Conservation (phyloP, 2,797 vertebrate genomes). For the Chromobotia macracanthus region DNA sequence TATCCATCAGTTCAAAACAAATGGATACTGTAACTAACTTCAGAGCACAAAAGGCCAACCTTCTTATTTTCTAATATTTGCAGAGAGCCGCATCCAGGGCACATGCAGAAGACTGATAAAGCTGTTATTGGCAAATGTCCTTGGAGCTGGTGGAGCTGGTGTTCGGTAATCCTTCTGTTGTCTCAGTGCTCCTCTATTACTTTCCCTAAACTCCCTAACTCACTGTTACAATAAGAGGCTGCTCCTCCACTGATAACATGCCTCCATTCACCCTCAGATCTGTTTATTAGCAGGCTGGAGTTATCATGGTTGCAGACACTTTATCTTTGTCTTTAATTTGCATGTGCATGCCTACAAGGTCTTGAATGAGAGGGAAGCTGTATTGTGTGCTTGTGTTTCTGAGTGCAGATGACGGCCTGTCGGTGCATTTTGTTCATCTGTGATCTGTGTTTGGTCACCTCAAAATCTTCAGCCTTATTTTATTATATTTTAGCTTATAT, state of each 20-base stretch:
- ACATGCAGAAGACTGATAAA: constrained; percentile 93
- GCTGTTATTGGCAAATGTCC: constrained; percentile 91
- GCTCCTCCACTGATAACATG: constrained; percentile 88
- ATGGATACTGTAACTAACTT: constrained; percentile 73
- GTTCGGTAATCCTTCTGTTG: constrained; percentile 83
- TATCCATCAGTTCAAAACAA: constrained; percentile 41
- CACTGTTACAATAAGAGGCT: constrained; percentile 87
- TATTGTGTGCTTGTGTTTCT: too few species aligned
- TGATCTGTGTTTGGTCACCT: too few species aligned
- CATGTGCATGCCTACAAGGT: constrained; percentile 22
- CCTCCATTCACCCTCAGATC: constrained; percentile 74
- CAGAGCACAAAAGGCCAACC: constrained; percentile 84
- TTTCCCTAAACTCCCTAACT: constrained; percentile 85
- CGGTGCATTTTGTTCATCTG: too few species aligned
- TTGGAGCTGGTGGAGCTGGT: constrained; percentile 79
- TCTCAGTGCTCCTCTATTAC: constrained; percentile 85
- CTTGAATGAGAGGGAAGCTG: too few species aligned
- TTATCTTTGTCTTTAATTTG: constrained; percentile 78
- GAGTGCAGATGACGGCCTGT: too few species aligned
- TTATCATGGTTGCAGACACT: constrained; percentile 77
- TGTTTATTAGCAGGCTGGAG: constrained; percentile 79
- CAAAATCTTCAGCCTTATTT: too few species aligned
- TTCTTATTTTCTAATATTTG: constrained; percentile 85
- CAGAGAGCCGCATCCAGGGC: constrained; percentile 81
- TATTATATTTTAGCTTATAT: too few species aligned